Conservation (phyloP, 2,888 invertebrate genomes). For the Papilio protenor region DNA sequence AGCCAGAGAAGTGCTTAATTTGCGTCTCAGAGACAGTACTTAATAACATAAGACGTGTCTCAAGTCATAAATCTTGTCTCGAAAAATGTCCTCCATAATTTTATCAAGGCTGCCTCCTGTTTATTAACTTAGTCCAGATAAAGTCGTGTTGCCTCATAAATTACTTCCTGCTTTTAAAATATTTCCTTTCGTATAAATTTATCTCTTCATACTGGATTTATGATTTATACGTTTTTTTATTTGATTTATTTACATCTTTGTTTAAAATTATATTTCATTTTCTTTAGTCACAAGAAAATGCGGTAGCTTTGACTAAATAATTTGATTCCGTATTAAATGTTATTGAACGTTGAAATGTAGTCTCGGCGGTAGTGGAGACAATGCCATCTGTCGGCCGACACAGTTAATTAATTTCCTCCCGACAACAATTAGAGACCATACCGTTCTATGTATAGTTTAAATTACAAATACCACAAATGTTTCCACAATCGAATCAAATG, state of each 20-base stretch:
- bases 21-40: background rate
- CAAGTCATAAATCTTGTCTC: constrained; percentile 23
- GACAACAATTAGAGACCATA: background rate
- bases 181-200: background rate
- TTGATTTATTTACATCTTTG: background rate
- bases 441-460: constrained; percentile 12
- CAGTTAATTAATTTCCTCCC: background rate
- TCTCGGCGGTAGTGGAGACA: background rate
- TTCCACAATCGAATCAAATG: background rate
- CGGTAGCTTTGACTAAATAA: background rate
- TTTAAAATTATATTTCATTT: background rate
- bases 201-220: background rate
- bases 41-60: constrained; percentile 16
- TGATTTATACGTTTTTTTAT: background rate
- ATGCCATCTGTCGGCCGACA: background rate
- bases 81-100: constrained; percentile 25
- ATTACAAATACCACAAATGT: constrained; percentile 11
- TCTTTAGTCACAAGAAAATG: background rate
- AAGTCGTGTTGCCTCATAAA: constrained; percentile 12
- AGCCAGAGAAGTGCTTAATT: background rate
- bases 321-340: constrained; percentile 4
- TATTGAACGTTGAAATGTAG: background rate
- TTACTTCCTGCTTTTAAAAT: constrained; percentile 18
- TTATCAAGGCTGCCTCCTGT: constrained; percentile 25
- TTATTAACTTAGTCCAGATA: constrained; percentile 31